Base-by-base conservation (phyloP, 2,888 invertebrate species). In the Zygothrica quintamaculata region DNA sequence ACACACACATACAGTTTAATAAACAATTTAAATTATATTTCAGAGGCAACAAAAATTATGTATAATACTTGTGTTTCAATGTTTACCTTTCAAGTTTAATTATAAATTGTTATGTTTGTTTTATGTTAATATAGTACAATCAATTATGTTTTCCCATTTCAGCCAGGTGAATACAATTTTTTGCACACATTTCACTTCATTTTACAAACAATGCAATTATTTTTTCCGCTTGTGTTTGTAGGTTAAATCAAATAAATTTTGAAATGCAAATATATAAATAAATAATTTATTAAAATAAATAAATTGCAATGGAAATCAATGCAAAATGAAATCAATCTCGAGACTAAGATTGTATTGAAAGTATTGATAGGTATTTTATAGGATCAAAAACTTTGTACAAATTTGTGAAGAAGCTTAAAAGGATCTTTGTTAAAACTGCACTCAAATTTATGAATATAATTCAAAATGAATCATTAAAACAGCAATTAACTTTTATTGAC, bases 401-500 rank as follows among this genome's bases (percentile, higher is more conserved):
- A n/a, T 34, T 36, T 36, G n/a, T 6, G 25, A n/a, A 9, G 13
- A 16, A 31, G 40, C n/a, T 18, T n/a, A 7, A 11, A n/a, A 11
- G 18, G 6, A 33, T 42, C 59, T 66, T 53, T 76, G 64, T 46
- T 65, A 34, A 59, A 52, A 60, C 43, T 36, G 31, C 26, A 39
- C 61, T 78, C 58, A 50, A 72, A 69, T 79, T 59, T 65, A 58
- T 64, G 50, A 22, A 40, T 43, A 52, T 40, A 68, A 60, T 33
- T 15, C 34, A 9, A 65, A 65, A 74, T 44, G 66, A 71, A 84
- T 77, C 72, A 74, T 68, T 84, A 75, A 81, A 78, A 65, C 55
- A 65, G 57, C 76, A 66, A 81, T 87, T 74, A 68, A 87, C 65
- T 70, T 87, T 67, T 55, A 87, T 77, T 61, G 48, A 34, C 36